Evolutionary conservation across 2,797 vertebrate species (phyloP).

Genomic region (Bradypus variegatus): DNA sequence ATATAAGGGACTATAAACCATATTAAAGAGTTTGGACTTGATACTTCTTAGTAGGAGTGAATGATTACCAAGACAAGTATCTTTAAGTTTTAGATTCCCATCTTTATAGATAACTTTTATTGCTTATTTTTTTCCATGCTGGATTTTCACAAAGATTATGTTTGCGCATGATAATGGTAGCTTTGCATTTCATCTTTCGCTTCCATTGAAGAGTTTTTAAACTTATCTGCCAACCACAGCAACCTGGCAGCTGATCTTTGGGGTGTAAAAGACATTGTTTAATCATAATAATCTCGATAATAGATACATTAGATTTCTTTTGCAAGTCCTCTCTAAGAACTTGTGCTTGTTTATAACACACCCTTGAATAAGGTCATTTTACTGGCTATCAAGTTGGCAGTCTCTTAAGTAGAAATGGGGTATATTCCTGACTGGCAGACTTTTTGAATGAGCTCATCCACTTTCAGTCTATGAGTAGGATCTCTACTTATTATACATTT

Average conservation of each 20-base stretch:
- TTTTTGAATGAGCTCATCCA: conserved; percentile 7
- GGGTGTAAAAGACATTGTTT: conserved; percentile 5
- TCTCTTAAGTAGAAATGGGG: not conserved
- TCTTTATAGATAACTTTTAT: conserved; percentile 16
- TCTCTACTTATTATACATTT: not conserved
- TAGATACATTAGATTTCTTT: not conserved
- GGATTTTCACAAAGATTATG: not conserved
- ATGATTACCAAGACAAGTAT: not conserved
- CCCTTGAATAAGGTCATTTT: not conserved
- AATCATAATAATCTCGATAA: not conserved
- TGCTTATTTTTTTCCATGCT: not conserved
- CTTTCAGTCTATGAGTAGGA: not conserved
- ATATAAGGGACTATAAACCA: not conserved
- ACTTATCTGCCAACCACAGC: not conserved
- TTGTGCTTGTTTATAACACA: conserved; percentile 10
- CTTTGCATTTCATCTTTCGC: conserved; percentile 19
- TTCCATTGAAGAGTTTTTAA: conserved; percentile 10
- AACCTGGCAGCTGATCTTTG: not conserved
- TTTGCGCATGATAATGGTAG: not conserved
- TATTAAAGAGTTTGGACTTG: not conserved
- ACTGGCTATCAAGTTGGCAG: not conserved
- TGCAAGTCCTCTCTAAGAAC: conserved; percentile 2
- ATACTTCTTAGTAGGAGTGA: not conserved
- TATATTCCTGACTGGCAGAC: not conserved
- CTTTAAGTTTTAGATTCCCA: not conserved